Evolutionary conservation across 2,113 vertebrate genomes (phyloP), one percentile per base, ranked within the genome.

Genomic region (Sterna hirundo): DNA sequence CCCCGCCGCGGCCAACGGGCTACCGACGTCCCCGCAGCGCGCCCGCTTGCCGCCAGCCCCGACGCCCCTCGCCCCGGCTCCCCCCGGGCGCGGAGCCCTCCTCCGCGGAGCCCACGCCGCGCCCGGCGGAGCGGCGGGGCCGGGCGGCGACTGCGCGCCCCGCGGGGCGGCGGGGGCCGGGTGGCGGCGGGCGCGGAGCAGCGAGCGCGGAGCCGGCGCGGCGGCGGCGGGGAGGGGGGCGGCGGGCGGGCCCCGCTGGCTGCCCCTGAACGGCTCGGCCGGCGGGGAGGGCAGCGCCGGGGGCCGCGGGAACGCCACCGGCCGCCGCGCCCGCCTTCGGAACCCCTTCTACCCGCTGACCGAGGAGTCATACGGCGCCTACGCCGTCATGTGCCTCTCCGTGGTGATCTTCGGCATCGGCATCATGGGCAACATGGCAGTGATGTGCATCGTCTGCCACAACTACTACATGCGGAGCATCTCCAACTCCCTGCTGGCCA

Each of bases 401-500:
- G 95, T 98, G 61, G 94, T 99, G 81, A 98, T 99, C 93, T 99
- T 99, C 91, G 98, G 97, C n/a, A 98, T 98, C 51, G 99, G 99
- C 9, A 98, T 99, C 94, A 97, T 99, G 55, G 99, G 99, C 71
- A 99, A 99, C 97, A 98, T 99, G 97, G 98, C 99, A 13, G 98
- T 99, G 94, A 99, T 99, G 99, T 99, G 99, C 97, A 99, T 99
- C 77, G 99, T 99, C 83, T 99, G 99, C 65, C 99, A 99, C 96
- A 99, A 99, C 97, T 99, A 99, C 98, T 99, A 99, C 97, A 99
- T 99, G 99, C 98, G 99, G 97, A 99, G 99, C 97, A 99, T 99
- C 97, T 99, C 99, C 88, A 99, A 99, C 96, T 99, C 99, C 5
- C 98, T 99, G 78, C 97, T 99, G 95, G 99, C 99, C 97, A 99